These are phyloP conservation scores for Rhabditophanes sp. DNA, from an alignment of 2,888 invertebrate species.

Conservation along the genomic window DNA sequence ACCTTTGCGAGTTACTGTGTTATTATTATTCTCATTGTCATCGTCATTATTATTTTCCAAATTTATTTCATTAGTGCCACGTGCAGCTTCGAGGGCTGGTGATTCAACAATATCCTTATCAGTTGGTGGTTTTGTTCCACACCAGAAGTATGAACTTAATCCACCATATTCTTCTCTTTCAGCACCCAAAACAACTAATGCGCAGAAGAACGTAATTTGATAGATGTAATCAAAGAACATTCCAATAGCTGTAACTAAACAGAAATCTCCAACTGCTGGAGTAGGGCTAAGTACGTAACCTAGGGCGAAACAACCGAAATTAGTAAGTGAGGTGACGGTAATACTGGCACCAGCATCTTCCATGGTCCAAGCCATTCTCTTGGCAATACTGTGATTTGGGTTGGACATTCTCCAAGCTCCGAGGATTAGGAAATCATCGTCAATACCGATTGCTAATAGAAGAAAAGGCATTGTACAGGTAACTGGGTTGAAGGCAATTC, in stretches of 20 bases:
- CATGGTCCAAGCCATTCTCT: constrained; percentile 37
- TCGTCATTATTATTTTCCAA: no score
- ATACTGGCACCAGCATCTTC: constrained; percentile 41
- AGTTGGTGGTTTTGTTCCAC: no score
- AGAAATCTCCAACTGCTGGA: constrained; percentile 42
- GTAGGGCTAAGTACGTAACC: constrained; percentile 42
- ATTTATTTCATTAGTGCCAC: no score
- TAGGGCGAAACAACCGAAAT: constrained; percentile 43
- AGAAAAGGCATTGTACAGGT: constrained; percentile 43
- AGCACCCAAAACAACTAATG: constrained; percentile 38
- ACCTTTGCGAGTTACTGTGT: no score
- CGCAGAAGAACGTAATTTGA: constrained; percentile 42
- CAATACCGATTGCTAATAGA: constrained; percentile 35
- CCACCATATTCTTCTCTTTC: constrained; percentile 31
- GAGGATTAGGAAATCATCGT: constrained; percentile 40
- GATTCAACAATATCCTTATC: no score
- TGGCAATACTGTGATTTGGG: constrained; percentile 16
- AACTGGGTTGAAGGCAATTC: constrained; percentile 40
- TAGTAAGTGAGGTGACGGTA: constrained; percentile 42
- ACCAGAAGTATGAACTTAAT: constrained; percentile 22
- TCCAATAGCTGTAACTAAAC: constrained; percentile 37
- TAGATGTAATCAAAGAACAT: constrained; percentile 38
- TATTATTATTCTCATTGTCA: no score
- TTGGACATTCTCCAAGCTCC: constrained; percentile 42
- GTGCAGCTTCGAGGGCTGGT: no score